These are phyloP conservation scores for Brachionus calyciflorus DNA, from an alignment of 1,140 invertebrate genomes.

Conservation along the genomic window DNA sequence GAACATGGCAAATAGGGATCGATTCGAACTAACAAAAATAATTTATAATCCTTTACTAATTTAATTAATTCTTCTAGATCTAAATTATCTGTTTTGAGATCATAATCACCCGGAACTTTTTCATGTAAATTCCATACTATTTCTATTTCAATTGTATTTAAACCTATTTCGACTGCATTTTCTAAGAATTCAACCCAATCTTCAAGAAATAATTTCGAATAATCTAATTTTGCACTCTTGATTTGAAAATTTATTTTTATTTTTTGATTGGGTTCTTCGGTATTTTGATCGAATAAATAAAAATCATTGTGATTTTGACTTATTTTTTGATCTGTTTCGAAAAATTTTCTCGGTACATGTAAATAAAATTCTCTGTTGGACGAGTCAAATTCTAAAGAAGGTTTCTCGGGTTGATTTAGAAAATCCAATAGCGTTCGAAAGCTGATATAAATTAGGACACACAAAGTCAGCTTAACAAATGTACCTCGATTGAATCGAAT, in stretches of 20 bases:
- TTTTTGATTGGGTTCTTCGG: background rate
- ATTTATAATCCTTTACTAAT: background rate
- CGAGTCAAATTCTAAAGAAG: background rate
- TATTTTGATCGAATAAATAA: background rate
- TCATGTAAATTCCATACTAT: conserved; percentile 40
- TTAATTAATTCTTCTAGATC: conserved; percentile 34
- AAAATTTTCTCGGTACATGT: background rate
- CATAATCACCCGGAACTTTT: background rate
- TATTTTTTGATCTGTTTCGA: background rate
- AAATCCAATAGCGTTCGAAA: background rate
- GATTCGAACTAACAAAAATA: conserved; percentile 28
- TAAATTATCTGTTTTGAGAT: conserved; percentile 4
- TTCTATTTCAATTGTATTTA: conserved; percentile 39
- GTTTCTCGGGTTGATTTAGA: background rate
- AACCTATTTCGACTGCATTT: background rate
- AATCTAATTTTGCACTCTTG: conserved; percentile 20
- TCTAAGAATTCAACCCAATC: conserved; percentile 5
- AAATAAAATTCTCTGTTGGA: background rate
- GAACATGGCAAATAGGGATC: conserved; percentile 29
- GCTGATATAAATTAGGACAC: background rate
- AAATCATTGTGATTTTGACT: background rate
- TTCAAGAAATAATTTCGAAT: conserved; percentile 4
- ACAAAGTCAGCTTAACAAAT: background rate
- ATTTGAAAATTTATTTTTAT: conserved; percentile 26
- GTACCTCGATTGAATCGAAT: conserved; percentile 12